A percentile compares a stretch with the other conserved stretches of the same genome.
Evolutionary conservation across 2,888 invertebrate species (phyloP).

Genomic region (Papilio elwesi): DNA sequence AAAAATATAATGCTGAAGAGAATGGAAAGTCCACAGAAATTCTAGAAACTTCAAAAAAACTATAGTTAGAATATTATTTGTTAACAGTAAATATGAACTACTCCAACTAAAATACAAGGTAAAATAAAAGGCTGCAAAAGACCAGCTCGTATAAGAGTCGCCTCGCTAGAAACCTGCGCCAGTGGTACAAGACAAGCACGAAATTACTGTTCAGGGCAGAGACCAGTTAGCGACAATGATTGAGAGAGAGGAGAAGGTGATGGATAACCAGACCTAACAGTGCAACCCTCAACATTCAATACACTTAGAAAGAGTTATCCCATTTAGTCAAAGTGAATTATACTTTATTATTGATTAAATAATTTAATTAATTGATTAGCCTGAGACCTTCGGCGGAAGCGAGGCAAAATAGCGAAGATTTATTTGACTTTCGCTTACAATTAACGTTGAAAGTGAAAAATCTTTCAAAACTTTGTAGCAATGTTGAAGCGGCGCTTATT

Average conservation of each 20-base stretch:
- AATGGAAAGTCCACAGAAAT: too few relatives aligned
- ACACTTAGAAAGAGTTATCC: background rate
- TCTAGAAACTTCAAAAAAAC: too few relatives aligned
- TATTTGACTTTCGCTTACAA: slow-evolving; percentile 81
- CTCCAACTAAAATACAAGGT: too few relatives aligned
- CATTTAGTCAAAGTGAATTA: slow-evolving; percentile 16
- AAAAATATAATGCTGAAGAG: too few relatives aligned
- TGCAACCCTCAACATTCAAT: background rate
- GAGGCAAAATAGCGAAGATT: slow-evolving; percentile 76
- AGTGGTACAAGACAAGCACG: too few relatives aligned
- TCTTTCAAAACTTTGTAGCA: slow-evolving; percentile 71
- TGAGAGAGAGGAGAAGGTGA: background rate
- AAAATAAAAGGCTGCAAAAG: too few relatives aligned
- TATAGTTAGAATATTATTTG: too few relatives aligned
- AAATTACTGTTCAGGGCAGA: too few relatives aligned
- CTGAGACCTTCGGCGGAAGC: slow-evolving; percentile 61
- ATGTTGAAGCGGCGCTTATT: slow-evolving; percentile 69
- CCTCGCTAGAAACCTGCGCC: too few relatives aligned
- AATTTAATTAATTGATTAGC: slow-evolving; percentile 80
- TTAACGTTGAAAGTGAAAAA: slow-evolving; percentile 83
- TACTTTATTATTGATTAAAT: slow-evolving; percentile 55
- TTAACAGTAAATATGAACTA: too few relatives aligned
- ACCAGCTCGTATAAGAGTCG: too few relatives aligned
- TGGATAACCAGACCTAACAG: background rate
- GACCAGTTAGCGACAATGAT: too few relatives aligned